A percentile compares a stretch with the other conserved stretches of the same genome.
Evolutionary conservation across 2,797 vertebrate species (phyloP).

Genomic region (Amblyopsis hoosieri): DNA sequence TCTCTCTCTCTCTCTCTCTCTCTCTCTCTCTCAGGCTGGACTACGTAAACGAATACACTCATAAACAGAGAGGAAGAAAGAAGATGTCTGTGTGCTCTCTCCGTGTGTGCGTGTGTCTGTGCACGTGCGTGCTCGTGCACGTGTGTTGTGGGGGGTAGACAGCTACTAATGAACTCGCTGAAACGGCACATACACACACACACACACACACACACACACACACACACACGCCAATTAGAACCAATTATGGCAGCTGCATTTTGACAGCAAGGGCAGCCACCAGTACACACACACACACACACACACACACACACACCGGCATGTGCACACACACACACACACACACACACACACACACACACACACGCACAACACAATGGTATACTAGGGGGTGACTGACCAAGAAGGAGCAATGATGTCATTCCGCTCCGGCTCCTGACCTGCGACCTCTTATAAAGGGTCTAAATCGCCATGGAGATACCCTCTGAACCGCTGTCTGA

Average conservation of each 20-base stretch:
- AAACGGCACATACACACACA: too few species aligned
- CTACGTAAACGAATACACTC: conserved; percentile 25
- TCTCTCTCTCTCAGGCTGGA: conserved; percentile 24
- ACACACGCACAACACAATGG: conserved; percentile 14
- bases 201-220: too few species aligned
- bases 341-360: conserved; percentile 36
- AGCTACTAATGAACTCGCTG: too few species aligned
- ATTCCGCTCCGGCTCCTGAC: conserved; percentile 48
- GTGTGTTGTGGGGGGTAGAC: background rate
- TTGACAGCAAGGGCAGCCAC: too few species aligned
- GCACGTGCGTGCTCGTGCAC: conserved; percentile 22
- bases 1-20: background rate
- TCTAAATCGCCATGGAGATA: conserved; percentile 38
- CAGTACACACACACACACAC: too few species aligned
- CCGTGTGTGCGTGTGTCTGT: conserved; percentile 8
- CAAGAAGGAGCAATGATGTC: conserved; percentile 49
- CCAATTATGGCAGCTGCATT: too few species aligned
- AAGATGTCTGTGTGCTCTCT: conserved; percentile 10
- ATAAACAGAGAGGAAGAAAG: conserved; percentile 2
- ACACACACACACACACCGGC: too few species aligned
- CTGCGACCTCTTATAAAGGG: conserved; percentile 49
- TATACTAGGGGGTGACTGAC: conserved; percentile 37
- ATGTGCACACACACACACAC: too few species aligned
- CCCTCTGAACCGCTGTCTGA: conserved; percentile 36
- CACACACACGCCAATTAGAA: too few species aligned